These are phyloP conservation scores for Watsonalla binaria DNA, from an alignment of 2,888 invertebrate genomes.

Conservation along the genomic window DNA sequence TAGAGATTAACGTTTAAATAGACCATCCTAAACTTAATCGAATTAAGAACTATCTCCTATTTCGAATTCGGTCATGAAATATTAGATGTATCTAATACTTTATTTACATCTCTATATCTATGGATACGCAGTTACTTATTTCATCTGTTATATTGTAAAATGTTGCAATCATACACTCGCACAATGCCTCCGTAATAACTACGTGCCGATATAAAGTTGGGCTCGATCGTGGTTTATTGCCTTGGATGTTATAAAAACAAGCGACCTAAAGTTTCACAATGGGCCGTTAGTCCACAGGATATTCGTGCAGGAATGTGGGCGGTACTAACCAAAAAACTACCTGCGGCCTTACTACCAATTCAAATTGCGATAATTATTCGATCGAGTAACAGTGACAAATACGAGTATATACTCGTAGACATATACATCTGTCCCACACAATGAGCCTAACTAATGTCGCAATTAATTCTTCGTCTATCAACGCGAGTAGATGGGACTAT, in stretches of 20 bases:
- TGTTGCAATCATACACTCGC: background rate
- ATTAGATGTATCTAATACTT: no score
- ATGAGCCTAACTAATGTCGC: no score
- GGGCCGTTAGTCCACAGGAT: slow-evolving; percentile 40
- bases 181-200: background rate
- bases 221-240: slow-evolving; percentile 1
- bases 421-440: no score
- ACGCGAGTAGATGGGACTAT: no score
- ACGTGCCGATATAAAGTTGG: slow-evolving; percentile 19
- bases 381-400: no score
- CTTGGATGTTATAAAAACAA: slow-evolving; percentile 15
- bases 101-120: background rate
- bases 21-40: no score
- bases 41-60: no score
- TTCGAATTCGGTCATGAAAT: no score
- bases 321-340: background rate
- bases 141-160: background rate
- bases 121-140: background rate
- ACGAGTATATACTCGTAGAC: no score
- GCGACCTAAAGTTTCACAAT: slow-evolving; percentile 43
- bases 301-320: slow-evolving; percentile 36
- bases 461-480: no score
- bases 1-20: no score
- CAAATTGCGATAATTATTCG: background rate
- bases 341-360: background rate